Evolutionary conservation across 2,888 invertebrate species (phyloP).

Genomic region (Chloroclystis v-ata): DNA sequence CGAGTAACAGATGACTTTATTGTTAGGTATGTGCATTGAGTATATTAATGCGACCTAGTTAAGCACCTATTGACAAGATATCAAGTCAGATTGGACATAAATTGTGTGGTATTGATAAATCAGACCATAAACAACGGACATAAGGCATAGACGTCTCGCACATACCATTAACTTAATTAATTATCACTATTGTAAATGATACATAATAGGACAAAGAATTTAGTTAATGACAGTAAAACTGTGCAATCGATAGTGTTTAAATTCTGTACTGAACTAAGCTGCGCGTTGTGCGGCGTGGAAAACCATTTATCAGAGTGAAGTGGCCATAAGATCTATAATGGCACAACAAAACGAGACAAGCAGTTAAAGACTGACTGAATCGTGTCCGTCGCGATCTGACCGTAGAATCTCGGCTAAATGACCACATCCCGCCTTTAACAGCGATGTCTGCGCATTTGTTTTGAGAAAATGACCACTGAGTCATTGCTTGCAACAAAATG

Average conservation of each 20-base stretch:
- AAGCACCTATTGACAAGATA: neutral
- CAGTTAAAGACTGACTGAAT: constrained; percentile 22
- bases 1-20: constrained; percentile 87
- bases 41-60: neutral
- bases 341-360: constrained; percentile 14
- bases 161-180: constrained; percentile 9
- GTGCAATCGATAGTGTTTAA: too few species aligned
- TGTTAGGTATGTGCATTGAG: constrained; percentile 66
- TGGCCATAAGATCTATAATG: constrained; percentile 24
- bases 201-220: neutral
- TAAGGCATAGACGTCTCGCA: constrained; percentile 4
- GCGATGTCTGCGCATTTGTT: constrained; percentile 66
- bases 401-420: constrained; percentile 72
- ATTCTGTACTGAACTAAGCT: too few species aligned
- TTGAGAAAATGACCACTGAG: constrained; percentile 55
- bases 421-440: constrained; percentile 70
- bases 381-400: constrained; percentile 41
- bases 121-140: constrained; percentile 6
- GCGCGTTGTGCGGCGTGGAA: neutral
- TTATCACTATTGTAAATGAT: constrained; percentile 14
- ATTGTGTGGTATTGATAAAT: neutral
- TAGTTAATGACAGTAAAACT: too few species aligned
- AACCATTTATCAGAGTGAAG: constrained; percentile 18
- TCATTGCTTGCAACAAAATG: constrained; percentile 63
- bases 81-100: constrained; percentile 1